phyloP scores from a whole-genome alignment of 2,113 vertebrate species.

The Empidonax alnorum region DNA sequence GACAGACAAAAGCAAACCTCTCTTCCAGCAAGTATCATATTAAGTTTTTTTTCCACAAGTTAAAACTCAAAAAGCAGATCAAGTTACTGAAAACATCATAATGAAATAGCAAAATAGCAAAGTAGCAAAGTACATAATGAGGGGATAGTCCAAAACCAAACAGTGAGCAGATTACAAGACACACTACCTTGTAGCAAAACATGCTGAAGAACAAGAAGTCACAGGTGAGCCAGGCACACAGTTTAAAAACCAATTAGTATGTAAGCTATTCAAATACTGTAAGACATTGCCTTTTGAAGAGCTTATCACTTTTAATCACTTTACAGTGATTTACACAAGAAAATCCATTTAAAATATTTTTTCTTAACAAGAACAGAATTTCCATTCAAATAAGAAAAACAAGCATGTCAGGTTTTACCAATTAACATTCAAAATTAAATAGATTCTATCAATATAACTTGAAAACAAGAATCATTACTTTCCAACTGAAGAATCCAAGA shows the following conservation, averaged over 20 bases:
- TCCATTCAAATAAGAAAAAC: neutral
- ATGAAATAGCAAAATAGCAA: neutral
- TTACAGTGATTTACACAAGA: slow-evolving; percentile 53
- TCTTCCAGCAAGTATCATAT: neutral
- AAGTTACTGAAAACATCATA: neutral
- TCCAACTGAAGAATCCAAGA: neutral
- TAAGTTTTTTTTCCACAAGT: neutral
- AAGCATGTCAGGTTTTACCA: neutral
- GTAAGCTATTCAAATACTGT: slow-evolving; percentile 66
- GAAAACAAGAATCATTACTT: neutral
- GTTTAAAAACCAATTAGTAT: slow-evolving; percentile 64
- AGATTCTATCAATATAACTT: neutral
- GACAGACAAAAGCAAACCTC: neutral
- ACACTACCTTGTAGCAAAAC: slow-evolving; percentile 76
- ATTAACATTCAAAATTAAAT: neutral
- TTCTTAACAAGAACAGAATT: slow-evolving; percentile 30
- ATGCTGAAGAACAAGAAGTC: slow-evolving; percentile 62
- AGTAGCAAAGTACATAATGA: neutral
- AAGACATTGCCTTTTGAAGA: slow-evolving; percentile 66
- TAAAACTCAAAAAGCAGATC: neutral
- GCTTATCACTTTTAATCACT: slow-evolving; percentile 72
- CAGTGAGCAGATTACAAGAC: neutral
- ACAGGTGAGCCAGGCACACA: slow-evolving; percentile 57
- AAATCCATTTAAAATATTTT: slow-evolving; percentile 67
- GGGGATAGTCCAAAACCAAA: neutral